Base-by-base conservation (phyloP, 2,797 vertebrate species). In the Cygnus olor region DNA sequence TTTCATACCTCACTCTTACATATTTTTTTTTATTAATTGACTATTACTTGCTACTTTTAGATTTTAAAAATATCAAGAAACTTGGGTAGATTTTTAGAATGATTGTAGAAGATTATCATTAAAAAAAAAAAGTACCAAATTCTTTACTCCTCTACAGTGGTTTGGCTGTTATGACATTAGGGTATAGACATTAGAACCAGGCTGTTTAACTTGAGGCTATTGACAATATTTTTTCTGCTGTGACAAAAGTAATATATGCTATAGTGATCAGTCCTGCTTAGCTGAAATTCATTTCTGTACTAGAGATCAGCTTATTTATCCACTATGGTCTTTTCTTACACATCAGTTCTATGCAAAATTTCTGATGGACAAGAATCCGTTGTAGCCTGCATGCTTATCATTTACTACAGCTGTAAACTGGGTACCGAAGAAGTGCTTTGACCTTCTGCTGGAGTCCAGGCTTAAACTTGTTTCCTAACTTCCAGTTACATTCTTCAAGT, bases 401-500 rank as follows among this genome's bases (percentile, higher is more conserved):
- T 74, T 91, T 88, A 66, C 60, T 93, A 38, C 47, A 90, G 3
- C 42, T 49, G 8, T 91, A 68, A 91, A 85, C 54, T 17, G 34
- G 54, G 40, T 81, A 45, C 88, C 44, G 69, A 76, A 76, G 88
- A 82, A 45, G 70, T 93, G 85, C 83, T 95, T 95, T 97, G 94
- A 96, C 96, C 95, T 98, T 98, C 87, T 94, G 56, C 84, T 36
- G 11, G 66, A 97, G 91, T 93, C 94, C 91, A 83, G 86, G 83
- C 97, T 97, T 96, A 78, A 93, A 84, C 88, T 95, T 94, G 91
- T 97, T 97, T 97, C 94, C 96, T 74, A 7, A 76, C 95, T 95
- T 88, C 65, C 78, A 72, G 84, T 90, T 96, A 73, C 70, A 64
- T 93, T 93, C 77, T 79, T 71, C 3, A 66, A 96, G 85, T 68